Evolutionary conservation across 2,113 vertebrate genomes (phyloP), one percentile per base, ranked within the genome.

Genomic region (Sterna hirundo): DNA sequence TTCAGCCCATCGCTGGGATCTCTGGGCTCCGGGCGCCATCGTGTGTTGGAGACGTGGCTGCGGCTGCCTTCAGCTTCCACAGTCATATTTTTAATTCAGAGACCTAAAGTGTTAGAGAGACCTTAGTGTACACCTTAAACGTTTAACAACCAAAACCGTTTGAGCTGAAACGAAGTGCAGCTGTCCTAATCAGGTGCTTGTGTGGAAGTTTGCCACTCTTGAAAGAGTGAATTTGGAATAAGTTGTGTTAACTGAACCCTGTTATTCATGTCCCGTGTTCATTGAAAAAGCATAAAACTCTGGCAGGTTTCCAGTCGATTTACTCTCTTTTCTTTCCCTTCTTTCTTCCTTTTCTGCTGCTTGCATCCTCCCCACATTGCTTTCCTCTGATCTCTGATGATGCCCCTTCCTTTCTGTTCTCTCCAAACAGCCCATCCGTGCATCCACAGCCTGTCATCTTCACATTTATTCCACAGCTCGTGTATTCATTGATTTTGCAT

Each of bases 11-110:
- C 5, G 0, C 82, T 21, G 76, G 77, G 34, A 91, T 97, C 92
- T 51, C 51, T 0, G 1, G 90, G 83, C 86, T 94, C 51, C 26
- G 17, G 77, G 96, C 95, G 94, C 98, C 98, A 96, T 58, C 98
- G 92, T 97, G 97, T 98, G 98, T 97, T 75, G 44, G 40, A 70
- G 55, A 38, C 20, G 5, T 5, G 38, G 88, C 64, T 77, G 55
- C 4, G 3, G 23, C 69, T 29, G 29, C 51, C 55, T 38, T 44
- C 83, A 27, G 29, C 89, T 57, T 14, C 65, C 58, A 12, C 3
- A 6, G 34, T 22, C 12, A 0, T 4, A 7, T 54, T 54, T 44
- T 65, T 49, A 22, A 62, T 51, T 57, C 32, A 11, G 36, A 47
- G 61, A 66, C 18, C 77, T 91, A 6, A 20, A 16, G 2, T 30